Evolutionary conservation across 2,888 invertebrate species (phyloP), one percentile per base, ranked within the genome.

Genomic region (Ennomos fuscantarius): DNA sequence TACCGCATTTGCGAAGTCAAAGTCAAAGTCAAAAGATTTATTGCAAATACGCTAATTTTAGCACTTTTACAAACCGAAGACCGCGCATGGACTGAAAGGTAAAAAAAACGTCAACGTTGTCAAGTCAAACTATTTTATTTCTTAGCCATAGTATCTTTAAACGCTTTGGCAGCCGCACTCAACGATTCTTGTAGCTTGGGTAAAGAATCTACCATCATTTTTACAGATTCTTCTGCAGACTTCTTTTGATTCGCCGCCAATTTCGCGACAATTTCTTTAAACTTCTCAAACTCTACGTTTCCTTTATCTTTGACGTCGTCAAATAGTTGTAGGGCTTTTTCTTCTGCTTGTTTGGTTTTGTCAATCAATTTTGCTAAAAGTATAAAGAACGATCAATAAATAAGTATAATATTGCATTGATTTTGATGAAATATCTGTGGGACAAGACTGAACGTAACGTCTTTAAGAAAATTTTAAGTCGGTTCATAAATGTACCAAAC

Each of bases 281-380:
- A 53, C 10, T 46, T 40, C 35, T 40, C 40, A 12, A 46, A 8
- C 31, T 53, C 46, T 1, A 53, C 24, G n/a, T 53, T 15, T 9
- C 40, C 5, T 35, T 44, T 41, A 31, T 53, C 45, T 11, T 41
- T 40, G 1, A 24, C 53, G 1, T 35, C 35, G 8, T 24, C 53
- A n/a, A 53, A 46, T 1, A 53, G 24, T 8, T 53, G 24, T 11
- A 35, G 39, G 1, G 24, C 41, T 15, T 53, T 41, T 0, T 40
- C 24, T 12, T 46, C 45, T 0, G 46, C 34, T 41, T 53, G 35
- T 0, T 46, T 12, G 0, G 45, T 35, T 13, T 45, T 15, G 2
- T 52, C 45, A 1, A 52, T 11, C 34, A 52, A 0, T 52, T 52
- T 52, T 11, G 52, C 52, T 52, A 34, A 5, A 52, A 52, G 9